These are phyloP conservation scores for Caenorhabditis remanei DNA, from an alignment of 1,140 invertebrate species.

Conservation along the genomic window DNA sequence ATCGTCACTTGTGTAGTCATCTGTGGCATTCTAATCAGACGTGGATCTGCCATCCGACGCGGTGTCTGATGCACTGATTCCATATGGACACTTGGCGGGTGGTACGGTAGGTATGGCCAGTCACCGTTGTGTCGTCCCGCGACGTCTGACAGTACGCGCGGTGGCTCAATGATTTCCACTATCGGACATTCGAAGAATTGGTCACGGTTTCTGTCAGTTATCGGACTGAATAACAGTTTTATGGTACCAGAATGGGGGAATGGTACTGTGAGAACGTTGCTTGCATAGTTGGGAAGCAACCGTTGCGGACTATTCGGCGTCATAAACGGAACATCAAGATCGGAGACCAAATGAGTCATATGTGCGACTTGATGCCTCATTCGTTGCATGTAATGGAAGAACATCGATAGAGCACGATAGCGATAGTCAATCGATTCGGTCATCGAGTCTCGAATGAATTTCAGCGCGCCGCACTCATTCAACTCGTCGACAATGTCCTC, in stretches of 20 bases:
- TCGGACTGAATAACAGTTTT: no score
- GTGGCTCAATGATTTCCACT: background rate
- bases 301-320: background rate
- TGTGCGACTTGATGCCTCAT: background rate
- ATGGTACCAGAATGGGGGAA: background rate
- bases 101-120: slow-evolving; percentile 21
- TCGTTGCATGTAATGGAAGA: slow-evolving; percentile 15
- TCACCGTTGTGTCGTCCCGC: background rate
- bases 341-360: slow-evolving; percentile 19
- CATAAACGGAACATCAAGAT: background rate
- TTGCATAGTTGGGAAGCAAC: background rate
- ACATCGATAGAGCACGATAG: slow-evolving; percentile 7
- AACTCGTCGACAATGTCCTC: slow-evolving; percentile 21
- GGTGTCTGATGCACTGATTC: background rate
- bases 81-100: slow-evolving; percentile 18
- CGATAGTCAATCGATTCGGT: background rate
- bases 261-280: background rate
- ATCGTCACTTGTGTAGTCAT: no score
- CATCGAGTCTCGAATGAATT: slow-evolving; percentile 19
- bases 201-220: no score
- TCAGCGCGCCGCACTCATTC: background rate
- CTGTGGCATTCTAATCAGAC: background rate
- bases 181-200: background rate
- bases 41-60: background rate
- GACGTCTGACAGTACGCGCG: background rate